Evolutionary conservation across 2,113 vertebrate species (phyloP).

Genomic region (Albula goreensis): DNA sequence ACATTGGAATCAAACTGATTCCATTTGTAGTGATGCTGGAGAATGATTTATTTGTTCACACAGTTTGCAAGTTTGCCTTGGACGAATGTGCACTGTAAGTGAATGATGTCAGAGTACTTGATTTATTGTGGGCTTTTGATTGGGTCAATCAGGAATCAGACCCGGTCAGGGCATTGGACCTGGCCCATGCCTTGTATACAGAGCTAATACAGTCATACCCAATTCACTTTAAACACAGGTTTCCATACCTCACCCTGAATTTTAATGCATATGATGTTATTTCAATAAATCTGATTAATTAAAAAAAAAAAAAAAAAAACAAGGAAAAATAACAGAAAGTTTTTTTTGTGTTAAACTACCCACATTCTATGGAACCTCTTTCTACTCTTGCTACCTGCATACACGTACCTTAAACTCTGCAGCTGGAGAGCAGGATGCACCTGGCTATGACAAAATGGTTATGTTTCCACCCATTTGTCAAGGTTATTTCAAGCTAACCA

Average conservation of each 20-base stretch:
- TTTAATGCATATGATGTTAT: background rate
- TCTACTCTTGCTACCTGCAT: slow-evolving; percentile 32
- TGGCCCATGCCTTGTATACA: slow-evolving; percentile 35
- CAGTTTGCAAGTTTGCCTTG: background rate
- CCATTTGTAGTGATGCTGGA: background rate
- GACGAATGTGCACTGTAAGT: background rate
- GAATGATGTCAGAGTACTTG: slow-evolving; percentile 41
- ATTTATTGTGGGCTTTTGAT: slow-evolving; percentile 57
- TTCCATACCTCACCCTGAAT: background rate
- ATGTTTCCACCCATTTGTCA: no score
- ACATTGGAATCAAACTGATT: background rate
- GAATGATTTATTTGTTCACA: background rate
- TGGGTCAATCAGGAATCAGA: background rate
- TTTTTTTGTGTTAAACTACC: no score
- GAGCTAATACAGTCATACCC: background rate
- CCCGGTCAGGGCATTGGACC: slow-evolving; percentile 12
- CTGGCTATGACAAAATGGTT: no score
- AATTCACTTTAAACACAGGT: background rate
- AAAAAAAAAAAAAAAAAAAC: slow-evolving; percentile 62
- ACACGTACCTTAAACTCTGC: slow-evolving; percentile 30
- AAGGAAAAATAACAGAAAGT: background rate
- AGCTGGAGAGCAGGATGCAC: background rate
- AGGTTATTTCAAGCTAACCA: no score
- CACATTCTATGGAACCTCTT: no score
- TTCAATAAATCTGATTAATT: background rate